These are phyloP conservation scores for Agrenia bidenticulata DNA, from an alignment of 2,888 invertebrate species.

Conservation along the genomic window DNA sequence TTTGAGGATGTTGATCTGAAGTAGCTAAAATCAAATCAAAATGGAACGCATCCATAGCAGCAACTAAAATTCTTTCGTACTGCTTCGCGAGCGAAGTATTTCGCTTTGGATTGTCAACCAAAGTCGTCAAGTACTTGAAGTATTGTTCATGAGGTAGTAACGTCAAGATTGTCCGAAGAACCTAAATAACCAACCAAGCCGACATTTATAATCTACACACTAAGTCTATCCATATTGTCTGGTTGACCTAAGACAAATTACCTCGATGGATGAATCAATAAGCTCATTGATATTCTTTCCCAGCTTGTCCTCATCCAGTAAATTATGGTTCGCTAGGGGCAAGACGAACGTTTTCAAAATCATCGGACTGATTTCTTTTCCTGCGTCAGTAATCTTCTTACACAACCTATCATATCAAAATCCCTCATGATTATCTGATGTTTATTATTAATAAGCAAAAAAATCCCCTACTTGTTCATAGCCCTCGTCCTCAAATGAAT, in stretches of 20 bases:
- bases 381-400: conserved; percentile 28
- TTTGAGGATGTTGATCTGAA: background rate
- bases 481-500: conserved; percentile 41
- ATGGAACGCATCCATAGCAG: conserved; percentile 45
- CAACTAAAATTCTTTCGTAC: conserved; percentile 43
- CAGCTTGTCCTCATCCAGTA: conserved; percentile 37
- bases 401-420: conserved; percentile 20
- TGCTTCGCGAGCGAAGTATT: conserved; percentile 38
- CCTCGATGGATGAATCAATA: conserved; percentile 45
- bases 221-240: background rate
- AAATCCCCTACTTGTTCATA: conserved; percentile 38
- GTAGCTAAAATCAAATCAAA: conserved; percentile 37
- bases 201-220: background rate
- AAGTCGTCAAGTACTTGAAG: conserved; percentile 32
- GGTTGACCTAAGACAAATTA: background rate
- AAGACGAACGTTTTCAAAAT: conserved; percentile 34
- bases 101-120: conserved; percentile 37
- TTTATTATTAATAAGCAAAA: background rate
- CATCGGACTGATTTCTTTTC: conserved; percentile 28
- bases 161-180: conserved; percentile 28
- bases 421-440: background rate
- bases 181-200: too few relatives aligned
- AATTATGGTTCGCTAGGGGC: conserved; percentile 38
- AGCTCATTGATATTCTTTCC: conserved; percentile 38
- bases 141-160: conserved; percentile 38